These are phyloP conservation scores for Caenorhabditis sp. DNA, from an alignment of 2,888 invertebrate species.

Conservation along the genomic window DNA sequence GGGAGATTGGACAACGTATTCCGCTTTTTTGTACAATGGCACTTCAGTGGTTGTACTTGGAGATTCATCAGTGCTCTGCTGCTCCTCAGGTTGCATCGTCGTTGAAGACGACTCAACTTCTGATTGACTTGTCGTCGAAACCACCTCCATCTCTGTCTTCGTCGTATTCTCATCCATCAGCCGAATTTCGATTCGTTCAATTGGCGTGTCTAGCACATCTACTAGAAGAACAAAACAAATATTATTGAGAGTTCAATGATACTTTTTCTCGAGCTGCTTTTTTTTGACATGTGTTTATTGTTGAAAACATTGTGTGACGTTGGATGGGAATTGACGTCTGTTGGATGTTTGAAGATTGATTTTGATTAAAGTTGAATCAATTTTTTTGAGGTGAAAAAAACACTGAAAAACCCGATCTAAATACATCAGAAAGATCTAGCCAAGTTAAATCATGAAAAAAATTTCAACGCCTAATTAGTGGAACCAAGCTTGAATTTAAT, in stretches of 20 bases:
- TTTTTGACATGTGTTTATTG: background rate
- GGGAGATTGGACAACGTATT: conserved; percentile 26
- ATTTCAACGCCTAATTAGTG: too few relatives aligned
- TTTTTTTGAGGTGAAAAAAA: background rate
- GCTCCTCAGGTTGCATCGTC: background rate
- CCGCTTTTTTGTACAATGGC: conserved; percentile 30
- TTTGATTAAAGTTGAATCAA: too few relatives aligned
- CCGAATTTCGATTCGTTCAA: conserved; percentile 58
- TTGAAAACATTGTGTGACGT: background rate
- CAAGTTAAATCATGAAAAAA: too few relatives aligned
- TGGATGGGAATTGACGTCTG: background rate
- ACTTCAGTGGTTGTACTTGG: conserved; percentile 1
- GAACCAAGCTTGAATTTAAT: too few relatives aligned
- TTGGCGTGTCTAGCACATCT: conserved; percentile 54
- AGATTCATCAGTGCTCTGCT: background rate
- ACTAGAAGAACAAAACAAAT: conserved; percentile 30
- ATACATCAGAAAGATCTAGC: too few relatives aligned
- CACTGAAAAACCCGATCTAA: too few relatives aligned
- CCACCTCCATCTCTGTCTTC: too few relatives aligned
- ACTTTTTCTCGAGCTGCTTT: background rate
- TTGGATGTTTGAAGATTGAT: too few relatives aligned
- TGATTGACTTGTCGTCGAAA: too few relatives aligned
- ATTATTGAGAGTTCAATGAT: background rate
- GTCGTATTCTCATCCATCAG: conserved; percentile 56
- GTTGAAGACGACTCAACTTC: background rate